These are phyloP conservation scores for Entosphenus tridentatus DNA, from an alignment of 2,113 vertebrate species.

Conservation along the genomic window DNA sequence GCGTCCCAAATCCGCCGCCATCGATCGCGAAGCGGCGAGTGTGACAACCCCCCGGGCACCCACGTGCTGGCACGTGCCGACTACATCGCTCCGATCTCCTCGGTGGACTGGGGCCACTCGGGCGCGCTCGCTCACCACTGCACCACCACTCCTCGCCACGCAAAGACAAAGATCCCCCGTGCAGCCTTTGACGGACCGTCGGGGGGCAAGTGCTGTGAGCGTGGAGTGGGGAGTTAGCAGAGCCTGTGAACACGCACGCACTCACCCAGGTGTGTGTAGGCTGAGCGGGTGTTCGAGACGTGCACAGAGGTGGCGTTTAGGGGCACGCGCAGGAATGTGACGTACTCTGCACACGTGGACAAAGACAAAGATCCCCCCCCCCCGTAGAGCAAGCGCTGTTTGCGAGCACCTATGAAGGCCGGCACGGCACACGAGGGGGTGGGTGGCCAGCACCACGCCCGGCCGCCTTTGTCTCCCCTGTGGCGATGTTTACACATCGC, in stretches of 20 bases:
- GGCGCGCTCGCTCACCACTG: neutral
- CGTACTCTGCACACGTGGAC: conserved; percentile 33
- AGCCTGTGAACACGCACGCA: too few relatives aligned
- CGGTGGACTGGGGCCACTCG: neutral
- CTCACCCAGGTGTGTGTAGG: conserved; percentile 84
- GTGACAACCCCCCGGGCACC: too few relatives aligned
- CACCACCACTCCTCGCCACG: neutral
- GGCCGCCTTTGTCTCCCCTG: too few relatives aligned
- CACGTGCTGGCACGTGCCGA: too few relatives aligned
- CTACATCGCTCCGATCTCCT: too few relatives aligned
- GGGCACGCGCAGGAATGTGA: conserved; percentile 48
- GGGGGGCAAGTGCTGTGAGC: too few relatives aligned
- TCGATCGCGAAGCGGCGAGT: too few relatives aligned
- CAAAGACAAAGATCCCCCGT: neutral
- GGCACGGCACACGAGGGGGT: too few relatives aligned
- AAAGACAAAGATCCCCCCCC: conserved; percentile 1
- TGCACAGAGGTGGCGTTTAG: conserved; percentile 30
- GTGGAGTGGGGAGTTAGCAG: neutral
- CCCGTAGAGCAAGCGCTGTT: neutral
- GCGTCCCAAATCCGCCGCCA: too few relatives aligned
- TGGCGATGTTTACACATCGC: too few relatives aligned
- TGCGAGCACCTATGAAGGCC: too few relatives aligned
- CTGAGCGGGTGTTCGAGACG: conserved; percentile 41
- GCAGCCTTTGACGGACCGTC: neutral
- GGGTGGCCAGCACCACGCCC: too few relatives aligned